Base-by-base conservation (phyloP, 2,888 invertebrate species). In the Drosophila buzzatii region DNA sequence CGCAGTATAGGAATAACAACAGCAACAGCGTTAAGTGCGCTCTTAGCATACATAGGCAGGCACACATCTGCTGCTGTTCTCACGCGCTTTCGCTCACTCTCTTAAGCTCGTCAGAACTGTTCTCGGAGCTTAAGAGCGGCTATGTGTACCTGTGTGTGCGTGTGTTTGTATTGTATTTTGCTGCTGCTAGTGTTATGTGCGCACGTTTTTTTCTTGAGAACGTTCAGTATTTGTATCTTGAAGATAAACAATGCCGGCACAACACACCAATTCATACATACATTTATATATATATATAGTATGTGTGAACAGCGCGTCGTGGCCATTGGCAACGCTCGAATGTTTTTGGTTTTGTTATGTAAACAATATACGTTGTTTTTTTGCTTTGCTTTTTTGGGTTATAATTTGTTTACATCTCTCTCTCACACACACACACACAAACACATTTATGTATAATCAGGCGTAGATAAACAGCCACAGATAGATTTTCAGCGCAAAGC, bases 171-270 rank as follows among this genome's bases (percentile, higher is more conserved):
- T 51, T 57, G 27, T 41, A 65, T 70, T 64, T 63, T 60, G 58
- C 58, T 70, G 59, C 58, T 70, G 45, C 68, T 35, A 27, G 12
- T 73, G 73, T 73, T 60, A 76, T 64, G 74, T 86, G 85, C 87
- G 89, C 85, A 85, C 85, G 85, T 85, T 85, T 88, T 85, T 72
- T 79, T 70, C 51, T 51, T 51, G 51, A 51, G 53, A 69, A 64
- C 70, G 73, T 78, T 80, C 63, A 42, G 41, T 64, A 64, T 80
- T 79, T 86, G 87, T 87, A 80, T 89, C 85, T 85, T 90, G 61
- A 88, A 88, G 90, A 86, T 86, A 86, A 86, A 86, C 86, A 86
- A 90, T 85, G 89, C 86, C 86, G 90, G 86, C 86, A 86, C 73
- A 90, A 88, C 88, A 82, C 64, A 65, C 66, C n/a, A 58, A 56